A percentile compares a stretch with the other conserved stretches of the same genome.
These are phyloP conservation scores for Tinea pellionella DNA, from an alignment of 2,888 invertebrate species.

Conservation along the genomic window DNA sequence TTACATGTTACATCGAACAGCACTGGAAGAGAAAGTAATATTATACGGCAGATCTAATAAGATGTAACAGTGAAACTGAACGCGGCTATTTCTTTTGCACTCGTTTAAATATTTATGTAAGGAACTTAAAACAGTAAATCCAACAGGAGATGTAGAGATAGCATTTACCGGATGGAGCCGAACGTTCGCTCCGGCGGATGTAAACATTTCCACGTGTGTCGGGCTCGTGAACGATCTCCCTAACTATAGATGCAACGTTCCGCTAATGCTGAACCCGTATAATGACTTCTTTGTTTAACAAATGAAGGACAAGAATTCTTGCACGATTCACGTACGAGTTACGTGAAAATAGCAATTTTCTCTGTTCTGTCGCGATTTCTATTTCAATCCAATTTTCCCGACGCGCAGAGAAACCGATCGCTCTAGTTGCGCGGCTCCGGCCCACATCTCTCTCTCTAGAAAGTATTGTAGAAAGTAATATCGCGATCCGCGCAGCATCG, in stretches of 20 bases:
- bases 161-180: conserved; percentile 2
- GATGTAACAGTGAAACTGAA: conserved; percentile 3
- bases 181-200: conserved; percentile 32
- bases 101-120: background rate
- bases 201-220: conserved; percentile 53
- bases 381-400: conserved; percentile 69
- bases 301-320: conserved; percentile 2
- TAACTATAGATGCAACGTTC: conserved; percentile 9
- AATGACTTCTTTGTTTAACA: background rate
- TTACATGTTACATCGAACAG: conserved; percentile 1
- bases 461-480: conserved; percentile 69
- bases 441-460: conserved; percentile 66
- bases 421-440: conserved; percentile 58
- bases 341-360: conserved; percentile 62
- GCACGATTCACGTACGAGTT: conserved; percentile 27
- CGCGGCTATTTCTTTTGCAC: background rate
- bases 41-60: conserved; percentile 1
- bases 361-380: conserved; percentile 54
- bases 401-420: conserved; percentile 65
- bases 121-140: background rate
- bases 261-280: background rate
- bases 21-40: background rate
- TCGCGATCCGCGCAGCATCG: conserved; percentile 51
- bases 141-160: conserved; percentile 3
- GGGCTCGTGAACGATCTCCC: conserved; percentile 13